Evolutionary conservation across 64 coral and sea anemone genomes (phyloP), one percentile per base, ranked within the genome.

Genomic region (Montipora sp.): DNA sequence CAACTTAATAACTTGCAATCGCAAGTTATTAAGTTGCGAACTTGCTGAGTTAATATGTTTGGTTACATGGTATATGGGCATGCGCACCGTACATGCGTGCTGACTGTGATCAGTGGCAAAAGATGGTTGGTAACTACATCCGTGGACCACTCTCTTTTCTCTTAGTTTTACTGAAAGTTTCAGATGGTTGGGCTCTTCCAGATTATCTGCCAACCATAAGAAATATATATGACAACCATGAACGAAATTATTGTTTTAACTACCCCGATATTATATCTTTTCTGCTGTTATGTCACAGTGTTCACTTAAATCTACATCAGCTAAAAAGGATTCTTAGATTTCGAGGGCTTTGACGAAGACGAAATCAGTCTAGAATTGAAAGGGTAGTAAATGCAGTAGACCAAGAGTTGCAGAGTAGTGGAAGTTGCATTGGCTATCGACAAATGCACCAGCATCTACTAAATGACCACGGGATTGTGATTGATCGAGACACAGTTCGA

Each of bases 291-390:
- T 18, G n/a, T n/a, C 87, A 88, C 55, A 71, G 87, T 1, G 86
- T 93, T 71, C 69, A 76, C 43, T 59, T 92, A 48, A 90, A 78
- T 59, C 72, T 89, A 15, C 73, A 72, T 53, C 89, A 90, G 21
- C 77, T 90, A 9, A 90, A 90, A 81, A 77, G 89, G 19, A 90
- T 90, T 49, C 77, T 81, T n/a, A 43, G 21, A 47, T 80, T 14
- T 51, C 19, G 55, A 71, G 89, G 90, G 27, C 69, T 91, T 48
- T 69, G 79, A 36, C 67, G 67, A 70, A 70, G 18, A 70, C 0
- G 16, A 13, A 70, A 14, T 70, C 67, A 70, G 2, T 70, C 67
- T 70, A 15, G 67, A 70, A 70, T 70, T 70, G 67, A 70, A 19
- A 70, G 67, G 67, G 67, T 70, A 7, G 67, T 70, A 70, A 19